A percentile compares a stretch with the other conserved stretches of the same genome.
Conservation (phyloP, 1,140 invertebrate genomes). For the Neodiprion lecontei region DNA sequence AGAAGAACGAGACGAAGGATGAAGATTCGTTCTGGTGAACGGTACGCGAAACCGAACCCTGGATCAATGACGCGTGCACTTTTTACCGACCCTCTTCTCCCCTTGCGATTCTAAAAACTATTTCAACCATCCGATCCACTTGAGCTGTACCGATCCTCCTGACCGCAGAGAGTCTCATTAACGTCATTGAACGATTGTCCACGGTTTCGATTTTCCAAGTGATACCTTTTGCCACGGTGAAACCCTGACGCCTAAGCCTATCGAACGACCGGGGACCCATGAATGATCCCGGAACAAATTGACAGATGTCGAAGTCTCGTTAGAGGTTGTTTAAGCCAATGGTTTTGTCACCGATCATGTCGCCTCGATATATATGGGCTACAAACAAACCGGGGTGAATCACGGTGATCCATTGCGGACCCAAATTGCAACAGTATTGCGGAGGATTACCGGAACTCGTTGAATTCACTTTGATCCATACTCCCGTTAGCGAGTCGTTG, state of each 20-base stretch:
- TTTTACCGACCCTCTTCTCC: background rate
- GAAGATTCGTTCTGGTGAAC: no score
- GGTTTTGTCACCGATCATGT: constrained; percentile 36
- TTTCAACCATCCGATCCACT: no score
- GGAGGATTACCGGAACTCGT: background rate
- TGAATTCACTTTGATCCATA: no score
- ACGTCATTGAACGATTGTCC: constrained; percentile 59
- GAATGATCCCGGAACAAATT: constrained; percentile 51
- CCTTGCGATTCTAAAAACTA: no score
- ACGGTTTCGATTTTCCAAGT: constrained; percentile 46
- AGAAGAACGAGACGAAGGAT: background rate
- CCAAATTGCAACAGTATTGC: background rate
- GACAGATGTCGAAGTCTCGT: constrained; percentile 57
- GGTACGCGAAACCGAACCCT: no score
- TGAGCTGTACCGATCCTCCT: no score
- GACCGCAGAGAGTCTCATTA: constrained; percentile 50
- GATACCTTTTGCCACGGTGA: constrained; percentile 10
- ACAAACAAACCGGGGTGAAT: no score
- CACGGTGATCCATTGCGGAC: no score
- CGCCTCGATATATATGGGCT: background rate
- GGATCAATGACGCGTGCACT: background rate
- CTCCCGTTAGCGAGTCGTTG: no score
- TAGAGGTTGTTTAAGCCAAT: constrained; percentile 37
- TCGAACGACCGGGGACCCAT: constrained; percentile 37
- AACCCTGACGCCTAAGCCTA: background rate